Base-by-base conservation (phyloP, 2,113 vertebrate species). In the Pagrus major region DNA sequence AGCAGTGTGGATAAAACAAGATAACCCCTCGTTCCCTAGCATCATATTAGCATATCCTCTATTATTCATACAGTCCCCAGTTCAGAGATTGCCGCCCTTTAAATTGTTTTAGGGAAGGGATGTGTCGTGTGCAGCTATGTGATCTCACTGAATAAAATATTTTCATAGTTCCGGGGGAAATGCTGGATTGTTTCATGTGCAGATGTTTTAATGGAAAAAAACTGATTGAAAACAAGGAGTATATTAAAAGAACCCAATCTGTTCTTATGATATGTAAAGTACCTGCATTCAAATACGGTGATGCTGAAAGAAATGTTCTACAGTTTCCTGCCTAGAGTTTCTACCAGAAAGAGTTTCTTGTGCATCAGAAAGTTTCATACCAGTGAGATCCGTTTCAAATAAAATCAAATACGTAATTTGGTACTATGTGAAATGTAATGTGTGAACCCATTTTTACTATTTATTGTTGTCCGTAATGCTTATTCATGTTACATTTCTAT, bases 1-100 rank as follows among this genome's bases (percentile, higher is more conserved):
- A 39, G 25, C 63, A 72, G 58, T 85, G 70, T 81, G 81, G 73
- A 84, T 88, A 81, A 80, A 93, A 91, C 76, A 81, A 77, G 61
- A 89, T 67, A 79, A 39, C 63, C 79, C 69, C 75, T 63, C 63
- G 2, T 87, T 88, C 67, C 82, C 71, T 83, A 54, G 80, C 70
- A 83, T 74, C 61, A 61, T 85, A 91, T 94, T 93, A 90, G 84
- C 88, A 93, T 92, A 76, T 80, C 15, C 72, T 92, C 83, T 89
- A 91, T 92, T 91, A 93, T 95, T 90, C 82, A 94, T 90, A 72
- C 60, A 27, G 56, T 52, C 55, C 68, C 66, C 42, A 39, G 54
- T 90, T 87, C 80, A 84, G 77, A 89, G 89, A 83, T 84, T 80
- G 67, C 71, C n/a, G n/a, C 74, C 70, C 59, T 90, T 92, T 86